Evolutionary conservation across 2,113 vertebrate species (phyloP), one percentile per base, ranked within the genome.

Genomic region (Macrotus californicus): DNA sequence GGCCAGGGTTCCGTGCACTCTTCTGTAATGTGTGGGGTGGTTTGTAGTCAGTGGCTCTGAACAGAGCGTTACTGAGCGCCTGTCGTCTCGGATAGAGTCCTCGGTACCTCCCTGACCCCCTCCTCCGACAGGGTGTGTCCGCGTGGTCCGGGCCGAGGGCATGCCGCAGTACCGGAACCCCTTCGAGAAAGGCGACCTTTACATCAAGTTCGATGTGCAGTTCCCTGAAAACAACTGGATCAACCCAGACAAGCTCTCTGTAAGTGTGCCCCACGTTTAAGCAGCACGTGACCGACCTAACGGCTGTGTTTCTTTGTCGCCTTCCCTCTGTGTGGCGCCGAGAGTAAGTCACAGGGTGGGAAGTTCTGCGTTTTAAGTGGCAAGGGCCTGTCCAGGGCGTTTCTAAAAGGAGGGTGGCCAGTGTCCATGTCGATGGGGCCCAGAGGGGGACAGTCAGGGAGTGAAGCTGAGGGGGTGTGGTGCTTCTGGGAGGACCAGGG

Each of bases 141-240:
- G 99, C 61, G 99, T 99, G 85, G 99, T 99, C 92, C 98, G 99
- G 96, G 99, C 99, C 77, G 99, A 99, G 98, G 99, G 99, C 95
- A 99, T 99, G 99, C 99, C 99, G 50, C 99, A 99, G 91, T 99
- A 99, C 96, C 99, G 99, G 96, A 99, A 99, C 98, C 99, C 99
- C 6, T 99, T 99, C 98, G 99, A 99, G 97, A 99, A 99, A 87
- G 99, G 99, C 85, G 99, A 99, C 98, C 99, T 99, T 93, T 99
- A 99, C 97, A 98, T 99, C 96, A 99, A 99, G 95, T 99, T 99
- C 98, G 99, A 99, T 0, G 99, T 99, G 92, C 99, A 99, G 94
- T 99, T 99, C 98, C 99, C 99, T 87, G 99, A 99, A 97, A 99
- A 99, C 97, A 99, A 99, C 98, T 99, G 99, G 99, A 99, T 99